Evolutionary conservation across 1,140 invertebrate genomes (phyloP), one percentile per base, ranked within the genome.

Genomic region (Drepana arcuata): DNA sequence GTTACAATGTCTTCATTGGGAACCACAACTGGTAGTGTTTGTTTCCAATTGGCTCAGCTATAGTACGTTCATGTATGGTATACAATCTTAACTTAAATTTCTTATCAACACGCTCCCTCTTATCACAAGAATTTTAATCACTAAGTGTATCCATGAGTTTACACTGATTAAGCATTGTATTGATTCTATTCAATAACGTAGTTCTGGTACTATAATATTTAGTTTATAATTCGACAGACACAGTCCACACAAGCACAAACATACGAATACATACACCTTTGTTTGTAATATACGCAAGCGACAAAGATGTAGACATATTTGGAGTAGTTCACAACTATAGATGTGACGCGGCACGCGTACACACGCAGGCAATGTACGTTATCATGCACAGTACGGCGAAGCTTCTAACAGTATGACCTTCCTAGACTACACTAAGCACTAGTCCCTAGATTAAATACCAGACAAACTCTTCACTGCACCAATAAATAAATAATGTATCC

Each of bases 401-500:
- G 73, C 72, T 46, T 65, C 62, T 80, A 77, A 65, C 41, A 61
- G 50, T 73, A 74, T 64, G 50, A 71, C 58, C 61, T 61, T 70
- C 67, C 56, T 56, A 47, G 38, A 60, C 64, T 77, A 69, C 49
- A 50, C 46, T 64, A 70, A 72, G 45, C 46, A 53, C 68, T 70
- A 71, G 55, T 41, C 55, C 50, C 61, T 79, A 77, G 41, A 15
- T 52, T 64, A 50, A 61, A 69, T 63, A 73, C 61, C 62, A 52
- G 73, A 62, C 70, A 78, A 75, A 68, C 56, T 64, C 45, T 49
- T 60, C 58, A 45, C 54, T 58, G 54, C 55, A 45, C 46, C 52
- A 74, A 75, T 78, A 78, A 78, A 77, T 75, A 75, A 71, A 59
- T 70, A 72, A 55, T 42, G 38, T 63, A 59, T 51, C 47, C 53